Evolutionary conservation across 2,797 vertebrate genomes (phyloP), one percentile per base, ranked within the genome.

Genomic region (Argyrosomus regius): DNA sequence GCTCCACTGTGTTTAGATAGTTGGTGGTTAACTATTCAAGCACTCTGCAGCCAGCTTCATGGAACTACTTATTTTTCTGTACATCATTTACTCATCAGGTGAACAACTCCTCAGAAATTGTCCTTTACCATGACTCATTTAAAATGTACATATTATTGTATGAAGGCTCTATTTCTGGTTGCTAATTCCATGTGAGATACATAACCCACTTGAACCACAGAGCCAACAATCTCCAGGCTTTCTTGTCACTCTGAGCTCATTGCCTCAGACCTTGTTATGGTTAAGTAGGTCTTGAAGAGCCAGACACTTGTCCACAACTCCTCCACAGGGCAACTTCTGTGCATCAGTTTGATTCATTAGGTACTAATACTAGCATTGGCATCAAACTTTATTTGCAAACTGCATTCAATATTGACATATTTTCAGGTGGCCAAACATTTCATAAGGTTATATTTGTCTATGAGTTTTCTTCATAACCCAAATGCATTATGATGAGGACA

Each of bases 121-220:
- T 53, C 18, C 13, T 50, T 45, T 45, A 39, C 54, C 4, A 41
- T 35, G 11, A 17, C 14, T 59, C 4, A 31, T 61, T 52, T 10
- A 78, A 10, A 52, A 75, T 61, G 1, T 20, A 50, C 24, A 16
- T 65, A 22, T 12, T 24, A 13, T 31, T 41, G 12, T 46, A 14
- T 41, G 53, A 59, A 46, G 0, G 20, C 35, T 16, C 43, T 62
- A 35, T 73, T 39, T 61, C 6, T 61, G 4, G n/a, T 49, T 22
- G 20, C 39, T 71, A 59, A 53, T 71, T 50, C 58, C 57, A 64
- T 60, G 26, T 60, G 41, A 53, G 43, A 12, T 26, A 41, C 18
- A 22, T 41, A 75, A 72, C 59, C 57, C 58, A 59, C 79, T 82
- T 56, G 3, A 82, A 66, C 41, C 66, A 31, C 58, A 73, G n/a